Evolutionary conservation across 2,888 invertebrate genomes (phyloP).

Genomic region (Callyntrura sp.): DNA sequence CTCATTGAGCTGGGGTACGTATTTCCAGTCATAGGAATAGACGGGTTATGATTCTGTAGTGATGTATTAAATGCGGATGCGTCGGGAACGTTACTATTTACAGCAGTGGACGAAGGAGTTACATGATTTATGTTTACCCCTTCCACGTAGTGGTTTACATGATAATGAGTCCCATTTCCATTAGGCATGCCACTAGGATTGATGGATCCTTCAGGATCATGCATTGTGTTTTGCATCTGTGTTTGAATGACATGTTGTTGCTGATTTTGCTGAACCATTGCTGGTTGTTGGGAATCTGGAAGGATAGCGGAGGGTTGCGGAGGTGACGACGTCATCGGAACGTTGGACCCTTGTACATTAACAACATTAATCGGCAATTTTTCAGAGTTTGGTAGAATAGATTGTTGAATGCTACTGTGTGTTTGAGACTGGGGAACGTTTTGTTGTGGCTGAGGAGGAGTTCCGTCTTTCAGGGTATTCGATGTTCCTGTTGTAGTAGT

Average conservation of each 20-base stretch:
- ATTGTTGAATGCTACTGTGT: conserved; percentile 64
- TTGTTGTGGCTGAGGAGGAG: conserved; percentile 72
- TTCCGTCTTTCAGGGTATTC: conserved; percentile 71
- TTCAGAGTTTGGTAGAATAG: conserved; percentile 41
- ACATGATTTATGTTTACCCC: conserved; percentile 59
- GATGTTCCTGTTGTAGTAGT: conserved; percentile 84
- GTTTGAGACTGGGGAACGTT: conserved; percentile 78
- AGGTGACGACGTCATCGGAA: conserved; percentile 70
- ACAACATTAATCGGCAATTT: conserved; percentile 53
- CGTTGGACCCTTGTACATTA: conserved; percentile 73
- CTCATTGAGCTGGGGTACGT: conserved; percentile 58
- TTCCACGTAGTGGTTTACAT: conserved; percentile 65
- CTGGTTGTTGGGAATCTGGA: conserved; percentile 69
- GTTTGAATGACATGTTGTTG: conserved; percentile 59
- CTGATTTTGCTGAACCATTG: conserved; percentile 67
- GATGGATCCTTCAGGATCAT: conserved; percentile 51
- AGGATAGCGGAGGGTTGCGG: conserved; percentile 66
- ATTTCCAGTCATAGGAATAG: conserved; percentile 53
- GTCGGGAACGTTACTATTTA: conserved; percentile 60
- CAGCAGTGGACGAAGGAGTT: conserved; percentile 42
- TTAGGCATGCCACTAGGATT: conserved; percentile 65
- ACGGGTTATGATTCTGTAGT: conserved; percentile 63
- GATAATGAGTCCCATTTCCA: conserved; percentile 71
- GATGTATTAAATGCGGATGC: conserved; percentile 52
- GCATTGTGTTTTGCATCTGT: conserved; percentile 59